These are phyloP conservation scores for Chrysina gloriosa DNA, from an alignment of 2,888 invertebrate species.

Conservation along the genomic window DNA sequence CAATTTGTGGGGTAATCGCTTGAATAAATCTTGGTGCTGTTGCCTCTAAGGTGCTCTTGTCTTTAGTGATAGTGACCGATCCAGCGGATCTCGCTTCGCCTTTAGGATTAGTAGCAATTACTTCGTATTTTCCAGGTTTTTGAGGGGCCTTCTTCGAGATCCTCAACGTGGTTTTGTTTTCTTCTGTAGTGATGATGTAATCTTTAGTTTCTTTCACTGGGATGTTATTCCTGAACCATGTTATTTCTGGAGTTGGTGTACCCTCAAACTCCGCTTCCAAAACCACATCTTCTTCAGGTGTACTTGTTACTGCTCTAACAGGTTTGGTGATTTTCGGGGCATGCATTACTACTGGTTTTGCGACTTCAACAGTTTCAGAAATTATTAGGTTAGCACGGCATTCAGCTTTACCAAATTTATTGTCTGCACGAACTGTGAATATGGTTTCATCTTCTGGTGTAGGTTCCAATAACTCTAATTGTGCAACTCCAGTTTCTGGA, in stretches of 20 bases:
- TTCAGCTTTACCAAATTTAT: constrained; percentile 78
- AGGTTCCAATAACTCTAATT: constrained; percentile 73
- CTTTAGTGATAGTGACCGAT: constrained; percentile 80
- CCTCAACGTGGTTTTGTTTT: constrained; percentile 73
- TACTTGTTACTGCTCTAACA: constrained; percentile 79
- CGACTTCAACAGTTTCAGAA: constrained; percentile 65
- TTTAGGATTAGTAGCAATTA: constrained; percentile 80
- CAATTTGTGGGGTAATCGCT: constrained; percentile 76
- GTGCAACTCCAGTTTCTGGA: constrained; percentile 73
- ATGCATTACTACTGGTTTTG: constrained; percentile 68
- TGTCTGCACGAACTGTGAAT: constrained; percentile 78
- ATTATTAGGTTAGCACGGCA: constrained; percentile 79
- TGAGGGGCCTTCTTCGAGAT: constrained; percentile 78
- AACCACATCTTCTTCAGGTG: constrained; percentile 75
- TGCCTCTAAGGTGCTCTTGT: constrained; percentile 69
- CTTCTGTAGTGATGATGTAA: constrained; percentile 70
- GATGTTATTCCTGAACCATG: constrained; percentile 88
- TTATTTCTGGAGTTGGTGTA: constrained; percentile 76
- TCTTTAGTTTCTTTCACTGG: constrained; percentile 76
- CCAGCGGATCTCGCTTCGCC: constrained; percentile 85
- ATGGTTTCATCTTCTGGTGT: constrained; percentile 75
- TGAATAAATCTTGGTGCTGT: constrained; percentile 81
- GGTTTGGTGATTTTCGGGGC: constrained; percentile 84
- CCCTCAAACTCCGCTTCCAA: constrained; percentile 81
- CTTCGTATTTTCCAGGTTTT: constrained; percentile 89